These are phyloP conservation scores for Meles meles DNA, from an alignment of 2,113 vertebrate species.

Conservation along the genomic window DNA sequence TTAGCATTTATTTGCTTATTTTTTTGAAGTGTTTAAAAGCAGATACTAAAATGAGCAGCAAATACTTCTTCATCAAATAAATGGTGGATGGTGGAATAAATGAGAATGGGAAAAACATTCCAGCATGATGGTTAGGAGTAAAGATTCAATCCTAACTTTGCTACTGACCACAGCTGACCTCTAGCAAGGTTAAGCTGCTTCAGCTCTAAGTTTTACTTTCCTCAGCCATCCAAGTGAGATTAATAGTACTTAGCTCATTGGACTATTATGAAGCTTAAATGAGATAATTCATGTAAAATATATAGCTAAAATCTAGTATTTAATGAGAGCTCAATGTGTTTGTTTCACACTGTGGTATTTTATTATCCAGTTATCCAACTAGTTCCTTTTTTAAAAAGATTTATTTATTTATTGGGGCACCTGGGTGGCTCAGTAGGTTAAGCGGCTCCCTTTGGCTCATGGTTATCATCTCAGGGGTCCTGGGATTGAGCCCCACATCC, in stretches of 20 bases:
- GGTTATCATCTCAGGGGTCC: too few relatives aligned
- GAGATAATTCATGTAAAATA: not conserved
- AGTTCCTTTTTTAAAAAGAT: not conserved
- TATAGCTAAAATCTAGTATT: not conserved
- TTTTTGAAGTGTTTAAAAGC: not conserved
- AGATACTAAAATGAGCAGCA: conserved; percentile 32
- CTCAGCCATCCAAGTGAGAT: not conserved
- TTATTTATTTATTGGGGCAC: not conserved
- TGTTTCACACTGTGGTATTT: not conserved
- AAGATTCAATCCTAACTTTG: not conserved
- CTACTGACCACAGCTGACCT: not conserved
- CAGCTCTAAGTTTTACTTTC: not conserved
- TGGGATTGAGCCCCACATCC: too few relatives aligned
- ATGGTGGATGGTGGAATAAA: not conserved
- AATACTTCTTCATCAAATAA: too few relatives aligned
- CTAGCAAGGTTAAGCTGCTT: not conserved
- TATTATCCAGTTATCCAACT: not conserved
- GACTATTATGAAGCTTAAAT: not conserved
- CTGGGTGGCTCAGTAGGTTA: too few relatives aligned
- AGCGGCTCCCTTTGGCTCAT: too few relatives aligned
- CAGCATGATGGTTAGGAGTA: not conserved
- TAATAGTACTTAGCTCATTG: not conserved
- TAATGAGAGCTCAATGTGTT: not conserved
- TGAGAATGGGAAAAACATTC: not conserved
- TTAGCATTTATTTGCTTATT: not conserved